Evolutionary conservation across 2,113 vertebrate species (phyloP).

Genomic region (Rhynchomys soricoides): DNA sequence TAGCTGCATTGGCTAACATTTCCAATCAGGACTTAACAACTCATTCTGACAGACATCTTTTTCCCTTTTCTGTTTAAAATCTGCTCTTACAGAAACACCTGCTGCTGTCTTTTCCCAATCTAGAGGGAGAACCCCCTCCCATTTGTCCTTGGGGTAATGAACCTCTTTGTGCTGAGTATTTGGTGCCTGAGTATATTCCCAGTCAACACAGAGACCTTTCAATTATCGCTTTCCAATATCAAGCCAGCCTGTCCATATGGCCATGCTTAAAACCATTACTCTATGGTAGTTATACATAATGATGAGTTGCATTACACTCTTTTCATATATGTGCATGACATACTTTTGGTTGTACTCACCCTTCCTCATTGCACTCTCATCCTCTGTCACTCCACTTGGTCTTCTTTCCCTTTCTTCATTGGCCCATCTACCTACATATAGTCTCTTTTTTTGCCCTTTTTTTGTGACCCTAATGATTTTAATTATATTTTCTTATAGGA

Average conservation of each 20-base stretch:
- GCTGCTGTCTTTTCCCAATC: not conserved
- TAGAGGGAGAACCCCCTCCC: not conserved
- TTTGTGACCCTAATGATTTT: too few relatives aligned
- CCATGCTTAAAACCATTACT: not conserved
- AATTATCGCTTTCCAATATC: constrained; percentile 64
- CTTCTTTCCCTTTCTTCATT: too few relatives aligned
- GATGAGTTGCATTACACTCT: not conserved
- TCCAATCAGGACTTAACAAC: not conserved
- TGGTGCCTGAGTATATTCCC: not conserved
- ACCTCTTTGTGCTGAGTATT: not conserved
- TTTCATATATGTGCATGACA: not conserved
- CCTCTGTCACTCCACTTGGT: not conserved
- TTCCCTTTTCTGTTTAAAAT: not conserved
- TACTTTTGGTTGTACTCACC: not conserved
- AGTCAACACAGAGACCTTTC: not conserved
- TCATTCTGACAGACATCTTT: not conserved
- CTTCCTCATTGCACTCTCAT: not conserved
- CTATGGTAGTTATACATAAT: not conserved
- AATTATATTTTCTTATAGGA: not conserved
- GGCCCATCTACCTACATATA: too few relatives aligned
- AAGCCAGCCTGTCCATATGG: not conserved
- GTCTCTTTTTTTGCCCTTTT: not conserved
- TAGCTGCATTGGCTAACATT: not conserved
- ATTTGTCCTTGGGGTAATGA: not conserved
- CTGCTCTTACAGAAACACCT: not conserved